Evolutionary conservation across 2,888 invertebrate genomes (phyloP).

Genomic region (Leptopterna dolabrata): DNA sequence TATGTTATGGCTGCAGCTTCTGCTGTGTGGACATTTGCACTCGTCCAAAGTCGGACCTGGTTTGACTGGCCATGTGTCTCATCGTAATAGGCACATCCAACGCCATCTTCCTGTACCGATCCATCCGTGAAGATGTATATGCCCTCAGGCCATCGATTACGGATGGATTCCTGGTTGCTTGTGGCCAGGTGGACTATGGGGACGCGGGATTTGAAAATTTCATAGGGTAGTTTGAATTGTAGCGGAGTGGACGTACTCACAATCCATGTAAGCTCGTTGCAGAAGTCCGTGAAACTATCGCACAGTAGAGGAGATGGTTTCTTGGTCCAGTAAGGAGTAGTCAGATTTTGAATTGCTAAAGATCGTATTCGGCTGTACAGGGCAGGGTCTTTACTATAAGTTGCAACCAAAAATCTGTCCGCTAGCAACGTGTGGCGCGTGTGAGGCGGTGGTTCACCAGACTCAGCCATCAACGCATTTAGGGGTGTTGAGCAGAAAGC

Average conservation of each 20-base stretch:
- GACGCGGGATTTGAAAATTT: not conserved
- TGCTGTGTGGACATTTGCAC: not conserved
- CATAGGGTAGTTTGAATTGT: not conserved
- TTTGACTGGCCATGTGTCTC: not conserved
- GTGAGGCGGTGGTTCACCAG: not conserved
- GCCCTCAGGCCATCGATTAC: not conserved
- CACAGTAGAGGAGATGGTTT: not conserved
- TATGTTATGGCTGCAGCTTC: constrained; percentile 1
- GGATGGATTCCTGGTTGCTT: no score
- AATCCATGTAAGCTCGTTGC: not conserved
- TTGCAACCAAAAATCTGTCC: not conserved
- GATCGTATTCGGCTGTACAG: not conserved
- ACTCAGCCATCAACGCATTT: constrained; percentile 12
- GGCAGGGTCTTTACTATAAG: not conserved
- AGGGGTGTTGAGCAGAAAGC: constrained; percentile 11
- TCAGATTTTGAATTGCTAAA: not conserved
- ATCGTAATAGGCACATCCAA: not conserved
- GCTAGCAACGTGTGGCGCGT: not conserved
- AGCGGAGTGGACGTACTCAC: not conserved
- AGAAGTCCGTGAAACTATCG: not conserved
- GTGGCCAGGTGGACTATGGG: not conserved
- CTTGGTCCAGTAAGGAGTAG: not conserved
- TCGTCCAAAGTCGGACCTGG: not conserved
- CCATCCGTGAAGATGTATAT: not conserved
- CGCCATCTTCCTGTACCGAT: not conserved